Evolutionary conservation across 1,140 invertebrate genomes (phyloP).

Genomic region (Phthorimaea operculella): DNA sequence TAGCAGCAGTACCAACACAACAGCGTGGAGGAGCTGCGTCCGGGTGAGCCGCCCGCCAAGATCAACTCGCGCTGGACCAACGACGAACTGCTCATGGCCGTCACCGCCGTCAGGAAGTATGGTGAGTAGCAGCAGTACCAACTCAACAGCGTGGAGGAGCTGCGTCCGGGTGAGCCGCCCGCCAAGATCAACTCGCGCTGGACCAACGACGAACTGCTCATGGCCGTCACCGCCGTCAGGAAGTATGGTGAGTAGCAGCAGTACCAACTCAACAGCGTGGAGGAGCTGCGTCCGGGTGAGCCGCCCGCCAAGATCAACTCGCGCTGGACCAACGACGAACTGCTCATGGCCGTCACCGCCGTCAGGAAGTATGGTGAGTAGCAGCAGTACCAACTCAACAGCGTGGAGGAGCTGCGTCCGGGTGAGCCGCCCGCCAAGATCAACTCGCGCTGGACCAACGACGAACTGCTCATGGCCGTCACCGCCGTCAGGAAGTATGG

Average conservation of each 20-base stretch:
- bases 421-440: slow-evolving; percentile 77
- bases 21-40: slow-evolving; percentile 79
- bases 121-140: too few species aligned
- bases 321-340: slow-evolving; percentile 93
- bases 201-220: slow-evolving; percentile 91
- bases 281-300: slow-evolving; percentile 77
- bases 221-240: slow-evolving; percentile 92
- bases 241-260: too few species aligned
- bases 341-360: slow-evolving; percentile 90
- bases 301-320: slow-evolving; percentile 81
- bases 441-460: slow-evolving; percentile 91
- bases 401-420: slow-evolving; percentile 79
- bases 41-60: slow-evolving; percentile 74
- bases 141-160: slow-evolving; percentile 79
- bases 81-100: slow-evolving; percentile 90
- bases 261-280: too few species aligned
- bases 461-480: slow-evolving; percentile 90
- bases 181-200: slow-evolving; percentile 88
- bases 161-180: slow-evolving; percentile 75
- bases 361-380: slow-evolving; percentile 93
- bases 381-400: too few species aligned
- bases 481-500: slow-evolving; percentile 94
- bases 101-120: slow-evolving; percentile 93
- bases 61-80: slow-evolving; percentile 93
- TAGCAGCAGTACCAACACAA: too few species aligned